These are phyloP conservation scores for Andrena bicolor DNA, from an alignment of 2,888 invertebrate species.

Conservation along the genomic window DNA sequence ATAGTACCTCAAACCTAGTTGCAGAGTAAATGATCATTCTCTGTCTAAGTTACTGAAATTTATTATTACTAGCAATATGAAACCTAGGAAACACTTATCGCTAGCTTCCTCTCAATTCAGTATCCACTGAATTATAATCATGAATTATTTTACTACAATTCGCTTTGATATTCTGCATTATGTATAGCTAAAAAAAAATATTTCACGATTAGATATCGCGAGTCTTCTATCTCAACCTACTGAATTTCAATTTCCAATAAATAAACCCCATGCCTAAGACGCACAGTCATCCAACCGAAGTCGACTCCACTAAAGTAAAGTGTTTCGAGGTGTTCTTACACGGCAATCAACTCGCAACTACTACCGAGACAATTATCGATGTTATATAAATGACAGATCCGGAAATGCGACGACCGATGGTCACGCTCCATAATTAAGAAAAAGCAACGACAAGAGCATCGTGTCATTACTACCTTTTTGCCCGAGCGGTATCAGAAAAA, in stretches of 20 bases:
- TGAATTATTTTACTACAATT: too few species aligned
- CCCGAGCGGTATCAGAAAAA: conserved; percentile 38
- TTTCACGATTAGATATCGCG: too few species aligned
- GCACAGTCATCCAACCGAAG: not conserved
- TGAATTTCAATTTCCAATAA: not conserved
- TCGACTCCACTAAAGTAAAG: not conserved
- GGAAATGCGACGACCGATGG: conserved; percentile 27
- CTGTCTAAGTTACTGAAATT: not conserved
- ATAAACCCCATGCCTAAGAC: not conserved
- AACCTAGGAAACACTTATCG: too few species aligned
- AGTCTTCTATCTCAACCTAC: too few species aligned
- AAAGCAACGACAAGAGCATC: not conserved
- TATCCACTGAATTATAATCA: too few species aligned
- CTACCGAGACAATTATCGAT: not conserved
- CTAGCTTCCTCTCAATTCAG: too few species aligned
- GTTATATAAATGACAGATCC: not conserved
- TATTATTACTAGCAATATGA: not conserved
- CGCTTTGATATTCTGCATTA: not conserved
- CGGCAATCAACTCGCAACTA: not conserved
- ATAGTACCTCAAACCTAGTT: not conserved
- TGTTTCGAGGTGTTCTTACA: not conserved
- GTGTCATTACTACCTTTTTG: not conserved
- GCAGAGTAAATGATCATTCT: not conserved
- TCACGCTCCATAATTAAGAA: conserved; percentile 51
- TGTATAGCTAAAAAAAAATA: too few species aligned